Evolutionary conservation across 1,140 invertebrate species (phyloP).

Genomic region (Drosophila jambulina): DNA sequence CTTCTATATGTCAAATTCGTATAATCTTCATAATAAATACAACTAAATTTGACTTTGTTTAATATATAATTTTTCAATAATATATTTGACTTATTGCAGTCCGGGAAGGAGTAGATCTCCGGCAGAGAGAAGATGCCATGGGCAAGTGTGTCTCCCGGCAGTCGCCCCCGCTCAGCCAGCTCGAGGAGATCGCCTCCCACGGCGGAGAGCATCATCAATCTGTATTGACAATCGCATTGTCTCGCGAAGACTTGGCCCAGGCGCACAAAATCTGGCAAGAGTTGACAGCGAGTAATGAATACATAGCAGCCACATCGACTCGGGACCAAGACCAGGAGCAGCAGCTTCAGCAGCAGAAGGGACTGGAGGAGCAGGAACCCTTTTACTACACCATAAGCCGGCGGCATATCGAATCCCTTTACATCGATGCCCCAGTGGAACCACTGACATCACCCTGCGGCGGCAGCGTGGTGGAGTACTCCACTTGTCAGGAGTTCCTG

Average conservation of each 20-base stretch:
- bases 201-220: conserved; percentile 74
- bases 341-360: background rate
- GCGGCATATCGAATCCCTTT: conserved; percentile 63
- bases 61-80: background rate
- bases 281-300: conserved; percentile 82
- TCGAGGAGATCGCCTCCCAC: conserved; percentile 20
- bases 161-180: conserved; percentile 32
- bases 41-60: background rate
- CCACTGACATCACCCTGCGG: conserved; percentile 23
- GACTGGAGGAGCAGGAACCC: conserved; percentile 21
- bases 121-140: conserved; percentile 55
- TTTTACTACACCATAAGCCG: conserved; percentile 73
- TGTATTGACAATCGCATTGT: conserved; percentile 78
- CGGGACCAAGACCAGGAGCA: conserved; percentile 1
- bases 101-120: background rate
- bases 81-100: background rate
- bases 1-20: background rate
- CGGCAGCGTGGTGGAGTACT: conserved; percentile 36
- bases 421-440: conserved; percentile 63
- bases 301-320: conserved; percentile 58
- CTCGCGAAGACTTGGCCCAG: conserved; percentile 77
- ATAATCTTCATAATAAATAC: background rate
- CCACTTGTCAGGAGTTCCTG: conserved; percentile 72
- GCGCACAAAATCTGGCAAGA: conserved; percentile 83
- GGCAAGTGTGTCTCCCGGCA: conserved; percentile 83